A percentile compares a stretch with the other conserved stretches of the same genome.
Evolutionary conservation across 2,888 invertebrate genomes (phyloP).

Genomic region (Clusia tigrina): DNA sequence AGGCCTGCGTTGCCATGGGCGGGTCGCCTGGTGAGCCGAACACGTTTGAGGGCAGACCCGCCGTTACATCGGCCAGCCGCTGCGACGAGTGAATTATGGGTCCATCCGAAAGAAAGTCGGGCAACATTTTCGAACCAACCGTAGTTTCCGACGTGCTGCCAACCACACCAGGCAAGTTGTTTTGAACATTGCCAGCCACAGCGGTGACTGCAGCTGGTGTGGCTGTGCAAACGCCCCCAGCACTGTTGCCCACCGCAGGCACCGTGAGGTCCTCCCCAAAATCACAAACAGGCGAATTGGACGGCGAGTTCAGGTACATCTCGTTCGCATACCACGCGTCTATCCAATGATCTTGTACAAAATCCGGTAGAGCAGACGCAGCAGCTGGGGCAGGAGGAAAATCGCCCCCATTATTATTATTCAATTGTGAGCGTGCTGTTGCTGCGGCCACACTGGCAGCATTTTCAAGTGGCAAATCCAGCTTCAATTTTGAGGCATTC

Average conservation of each 20-base stretch:
- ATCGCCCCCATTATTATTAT: conserved; percentile 27
- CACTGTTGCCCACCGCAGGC: conserved; percentile 23
- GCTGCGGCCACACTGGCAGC: conserved; percentile 19
- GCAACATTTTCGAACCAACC: conserved; percentile 64
- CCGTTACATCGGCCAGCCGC: conserved; percentile 62
- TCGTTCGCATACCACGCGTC: conserved; percentile 69
- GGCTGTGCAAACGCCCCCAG: conserved; percentile 26
- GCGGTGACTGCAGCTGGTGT: conserved; percentile 34
- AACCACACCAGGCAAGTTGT: conserved; percentile 13
- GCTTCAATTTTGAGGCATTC: conserved; percentile 50
- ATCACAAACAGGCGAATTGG: conserved; percentile 54
- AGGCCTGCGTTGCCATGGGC: conserved; percentile 50
- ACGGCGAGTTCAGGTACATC: conserved; percentile 58
- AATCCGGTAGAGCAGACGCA: conserved; percentile 75
- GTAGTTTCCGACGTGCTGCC: conserved; percentile 26
- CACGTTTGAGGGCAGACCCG: conserved; percentile 59
- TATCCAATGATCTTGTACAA: conserved; percentile 88
- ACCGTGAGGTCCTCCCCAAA: conserved; percentile 44
- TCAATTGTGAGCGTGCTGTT: conserved; percentile 17
- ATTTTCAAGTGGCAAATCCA: conserved; percentile 51
- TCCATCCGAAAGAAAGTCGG: conserved; percentile 77
- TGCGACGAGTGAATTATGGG: conserved; percentile 67
- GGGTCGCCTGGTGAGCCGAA: conserved; percentile 63
- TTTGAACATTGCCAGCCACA: conserved; percentile 26
- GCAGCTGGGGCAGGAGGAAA: conserved; percentile 39